Conservation (phyloP, 2,888 invertebrate genomes). For the Mythimna ferrago region DNA sequence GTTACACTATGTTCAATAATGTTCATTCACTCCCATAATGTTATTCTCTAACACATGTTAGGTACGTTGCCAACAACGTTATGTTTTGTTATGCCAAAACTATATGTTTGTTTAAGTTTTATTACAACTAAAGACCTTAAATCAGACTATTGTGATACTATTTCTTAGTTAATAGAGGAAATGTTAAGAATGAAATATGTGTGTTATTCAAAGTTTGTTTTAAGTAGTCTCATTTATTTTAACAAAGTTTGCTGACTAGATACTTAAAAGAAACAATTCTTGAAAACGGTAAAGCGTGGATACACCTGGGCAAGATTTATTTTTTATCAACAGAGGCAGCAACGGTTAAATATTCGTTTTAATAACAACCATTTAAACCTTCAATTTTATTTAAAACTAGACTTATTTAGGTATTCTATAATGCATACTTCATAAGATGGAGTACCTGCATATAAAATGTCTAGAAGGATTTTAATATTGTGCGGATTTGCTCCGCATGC, state of each 20-base stretch:
- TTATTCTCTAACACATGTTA: slow-evolving; percentile 2
- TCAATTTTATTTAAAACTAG: slow-evolving; percentile 1
- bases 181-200: slow-evolving; percentile 6
- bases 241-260: neutral
- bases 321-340: too few species aligned
- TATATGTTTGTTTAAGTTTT: slow-evolving; percentile 22
- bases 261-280: neutral
- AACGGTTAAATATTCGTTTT: neutral
- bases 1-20: too few species aligned
- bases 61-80: slow-evolving; percentile 20
- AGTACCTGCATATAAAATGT: neutral
- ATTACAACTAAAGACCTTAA: neutral
- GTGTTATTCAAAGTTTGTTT: neutral
- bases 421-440: neutral
- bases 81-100: neutral
- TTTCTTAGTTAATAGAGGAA: slow-evolving; percentile 20
- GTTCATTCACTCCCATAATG: neutral
- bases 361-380: neutral
- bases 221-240: slow-evolving; percentile 2
- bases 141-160: neutral
- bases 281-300: neutral
- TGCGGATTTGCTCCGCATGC: too few species aligned
- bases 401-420: neutral
- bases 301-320: too few species aligned
- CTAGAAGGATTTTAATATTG: neutral